These are phyloP conservation scores for Lepidurus apus DNA, from an alignment of 1,140 invertebrate genomes.

Conservation along the genomic window DNA sequence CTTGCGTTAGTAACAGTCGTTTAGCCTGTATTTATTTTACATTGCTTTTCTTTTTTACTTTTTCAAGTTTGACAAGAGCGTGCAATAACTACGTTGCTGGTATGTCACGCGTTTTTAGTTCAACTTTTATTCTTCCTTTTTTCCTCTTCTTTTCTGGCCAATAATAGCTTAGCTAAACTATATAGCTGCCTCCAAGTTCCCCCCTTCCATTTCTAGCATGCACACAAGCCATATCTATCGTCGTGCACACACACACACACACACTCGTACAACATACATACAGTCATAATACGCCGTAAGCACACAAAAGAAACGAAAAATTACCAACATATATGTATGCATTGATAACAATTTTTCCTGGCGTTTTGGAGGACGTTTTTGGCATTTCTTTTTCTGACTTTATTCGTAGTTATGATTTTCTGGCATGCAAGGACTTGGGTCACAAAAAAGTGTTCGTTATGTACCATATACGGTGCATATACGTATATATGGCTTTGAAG, in stretches of 20 bases:
- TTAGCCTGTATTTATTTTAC: background rate
- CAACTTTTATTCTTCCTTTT: background rate
- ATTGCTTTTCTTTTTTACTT: background rate
- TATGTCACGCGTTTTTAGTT: background rate
- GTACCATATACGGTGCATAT: background rate
- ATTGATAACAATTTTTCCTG: constrained; percentile 11
- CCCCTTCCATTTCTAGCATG: background rate
- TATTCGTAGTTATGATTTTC: background rate
- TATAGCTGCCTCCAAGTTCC: background rate
- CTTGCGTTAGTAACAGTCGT: background rate
- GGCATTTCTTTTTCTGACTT: background rate
- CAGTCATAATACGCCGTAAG: background rate
- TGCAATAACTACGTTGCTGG: background rate
- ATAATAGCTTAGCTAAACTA: background rate
- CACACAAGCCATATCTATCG: constrained; percentile 5
- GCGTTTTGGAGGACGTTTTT: background rate
- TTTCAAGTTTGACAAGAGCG: background rate
- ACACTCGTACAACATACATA: background rate
- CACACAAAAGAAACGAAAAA: constrained; percentile 12
- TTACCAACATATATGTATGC: background rate
- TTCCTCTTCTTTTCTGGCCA: background rate
- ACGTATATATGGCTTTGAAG: too few relatives aligned
- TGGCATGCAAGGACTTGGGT: background rate
- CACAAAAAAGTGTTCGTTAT: background rate
- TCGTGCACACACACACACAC: constrained; percentile 1